Evolutionary conservation across 2,797 vertebrate genomes (phyloP), one percentile per base, ranked within the genome.

Genomic region (Hybognathus amarus): DNA sequence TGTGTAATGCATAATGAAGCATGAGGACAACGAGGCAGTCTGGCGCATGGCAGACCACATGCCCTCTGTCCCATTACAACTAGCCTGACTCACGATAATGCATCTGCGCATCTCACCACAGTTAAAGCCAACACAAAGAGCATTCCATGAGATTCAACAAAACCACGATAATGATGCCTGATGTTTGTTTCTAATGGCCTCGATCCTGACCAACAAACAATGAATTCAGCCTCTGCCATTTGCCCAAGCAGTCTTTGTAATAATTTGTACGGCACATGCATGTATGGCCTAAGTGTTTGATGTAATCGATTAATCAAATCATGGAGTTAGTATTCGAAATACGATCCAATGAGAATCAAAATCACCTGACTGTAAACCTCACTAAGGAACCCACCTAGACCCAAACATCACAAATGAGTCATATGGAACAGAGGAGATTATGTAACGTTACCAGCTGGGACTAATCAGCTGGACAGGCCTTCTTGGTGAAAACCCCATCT

Each of bases 21-120:
- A 38, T 59, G 56, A 66, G 24, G 56, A 33, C 45, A 69, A 45
- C 24, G 36, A 77, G 67, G 50, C 83, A 84, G 63, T 64, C 66
- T 80, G 85, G 42, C 83, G 84, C 22, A 0, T 22, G 85, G 83
- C 85, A 73, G 50, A 87, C 88, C 89, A 90, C 90, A 92, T 52
- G 73, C 80, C 83, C 83, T 9, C 38, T 54, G 86, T 89, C 90
- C 83, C 82, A 89, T 83, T 67, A 38, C 77, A 82, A 86, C 76
- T 77, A 40, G 15, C 73, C 56, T 33, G 10, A 33, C 20, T 84
- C 63, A 76, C n/a, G 82, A 85, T 85, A 77, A 80, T 85, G 77
- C 87, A 75, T 79, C 85, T 70, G 78, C 67, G n/a, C n/a, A n/a
- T n/a, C n/a, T 66, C 24, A 11, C 38, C 56, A 68, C 24, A 30